These are phyloP conservation scores for Pogoniulus pusillus DNA, from an alignment of 2,797 vertebrate genomes.

Conservation along the genomic window DNA sequence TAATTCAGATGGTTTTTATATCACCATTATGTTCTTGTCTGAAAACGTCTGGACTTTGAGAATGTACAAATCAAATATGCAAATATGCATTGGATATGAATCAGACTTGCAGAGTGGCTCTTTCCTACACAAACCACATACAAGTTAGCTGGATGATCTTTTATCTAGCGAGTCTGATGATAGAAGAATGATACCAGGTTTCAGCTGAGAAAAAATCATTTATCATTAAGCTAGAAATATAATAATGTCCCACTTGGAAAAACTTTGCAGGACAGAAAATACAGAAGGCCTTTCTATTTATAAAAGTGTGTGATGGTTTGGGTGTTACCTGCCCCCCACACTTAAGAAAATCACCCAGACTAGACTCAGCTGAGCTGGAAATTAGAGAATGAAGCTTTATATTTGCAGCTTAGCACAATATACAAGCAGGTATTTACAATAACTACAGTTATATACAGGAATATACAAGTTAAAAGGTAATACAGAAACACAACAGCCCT, in stretches of 20 bases:
- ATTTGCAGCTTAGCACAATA: too few relatives aligned
- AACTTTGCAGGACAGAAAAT: background rate
- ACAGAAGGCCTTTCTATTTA: background rate
- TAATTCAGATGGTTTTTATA: slow-evolving; percentile 4
- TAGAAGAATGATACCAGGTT: background rate
- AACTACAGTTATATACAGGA: too few relatives aligned
- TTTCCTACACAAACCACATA: background rate
- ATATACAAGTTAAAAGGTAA: too few relatives aligned
- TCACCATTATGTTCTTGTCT: background rate
- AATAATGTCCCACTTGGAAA: background rate
- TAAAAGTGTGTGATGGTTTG: too few relatives aligned
- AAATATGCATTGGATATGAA: background rate
- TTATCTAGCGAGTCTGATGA: background rate
- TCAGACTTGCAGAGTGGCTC: background rate
- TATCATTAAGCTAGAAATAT: background rate
- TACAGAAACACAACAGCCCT: too few relatives aligned
- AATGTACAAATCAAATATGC: background rate
- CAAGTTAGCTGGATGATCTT: background rate
- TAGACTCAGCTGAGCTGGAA: too few relatives aligned
- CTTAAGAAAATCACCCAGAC: too few relatives aligned
- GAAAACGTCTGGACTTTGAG: background rate
- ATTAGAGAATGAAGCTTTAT: too few relatives aligned
- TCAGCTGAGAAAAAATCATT: background rate
- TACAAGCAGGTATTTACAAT: too few relatives aligned
- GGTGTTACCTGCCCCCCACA: too few relatives aligned